phyloP scores from a whole-genome alignment of 2,888 invertebrate species.

The Drosophila tripunctata region DNA sequence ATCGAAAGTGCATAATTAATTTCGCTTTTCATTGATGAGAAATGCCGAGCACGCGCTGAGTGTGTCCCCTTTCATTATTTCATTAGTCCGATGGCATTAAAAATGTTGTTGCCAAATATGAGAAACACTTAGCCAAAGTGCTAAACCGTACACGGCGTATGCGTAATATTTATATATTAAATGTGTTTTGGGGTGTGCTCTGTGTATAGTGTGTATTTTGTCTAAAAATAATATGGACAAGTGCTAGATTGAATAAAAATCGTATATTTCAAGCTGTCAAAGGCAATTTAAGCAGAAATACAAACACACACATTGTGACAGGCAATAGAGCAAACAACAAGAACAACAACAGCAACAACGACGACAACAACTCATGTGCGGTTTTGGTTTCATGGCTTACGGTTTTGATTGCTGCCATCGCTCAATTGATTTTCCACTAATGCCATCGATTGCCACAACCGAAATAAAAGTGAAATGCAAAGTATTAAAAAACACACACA shows the following conservation, averaged over 20 bases:
- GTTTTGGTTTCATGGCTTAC: constrained; percentile 77
- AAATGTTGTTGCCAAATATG: constrained; percentile 28
- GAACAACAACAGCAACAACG: constrained; percentile 9
- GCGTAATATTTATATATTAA: constrained; percentile 16
- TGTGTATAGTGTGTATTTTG: constrained; percentile 1
- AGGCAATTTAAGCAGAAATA: constrained; percentile 63
- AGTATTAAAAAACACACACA: constrained; percentile 49
- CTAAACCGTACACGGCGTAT: constrained; percentile 29
- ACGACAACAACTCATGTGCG: constrained; percentile 61
- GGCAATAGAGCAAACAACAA: constrained; percentile 7
- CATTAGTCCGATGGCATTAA: constrained; percentile 18
- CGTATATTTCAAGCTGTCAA: constrained; percentile 68
- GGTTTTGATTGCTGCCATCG: constrained; percentile 78
- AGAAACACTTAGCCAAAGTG: constrained; percentile 42
- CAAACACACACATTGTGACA: constrained; percentile 37
- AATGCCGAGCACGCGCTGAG: constrained; percentile 32
- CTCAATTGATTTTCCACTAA: constrained; percentile 79
- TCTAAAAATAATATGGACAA: constrained; percentile 44
- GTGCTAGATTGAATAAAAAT: constrained; percentile 68
- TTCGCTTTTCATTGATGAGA: constrained; percentile 44
- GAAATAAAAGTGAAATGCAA: constrained; percentile 72
- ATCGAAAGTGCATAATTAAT: constrained; percentile 68
- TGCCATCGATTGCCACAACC: constrained; percentile 68
- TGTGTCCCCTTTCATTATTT: constrained; percentile 7
- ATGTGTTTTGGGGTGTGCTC: constrained; percentile 1